Evolutionary conservation across 2,888 invertebrate species (phyloP).

Genomic region (Teleogryllus oceanicus): DNA sequence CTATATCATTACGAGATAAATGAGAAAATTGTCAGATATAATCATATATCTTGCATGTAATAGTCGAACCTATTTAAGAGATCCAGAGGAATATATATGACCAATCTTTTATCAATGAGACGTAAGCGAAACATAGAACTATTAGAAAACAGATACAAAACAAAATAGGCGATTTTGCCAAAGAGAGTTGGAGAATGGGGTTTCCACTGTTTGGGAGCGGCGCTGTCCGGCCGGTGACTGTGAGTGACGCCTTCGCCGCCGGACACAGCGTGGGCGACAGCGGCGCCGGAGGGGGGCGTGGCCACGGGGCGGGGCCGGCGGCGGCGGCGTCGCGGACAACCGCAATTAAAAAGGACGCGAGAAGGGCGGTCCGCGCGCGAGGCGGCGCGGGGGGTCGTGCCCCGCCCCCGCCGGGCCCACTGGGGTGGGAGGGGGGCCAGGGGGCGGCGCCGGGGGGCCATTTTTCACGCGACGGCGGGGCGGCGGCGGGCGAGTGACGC

Average conservation of each 20-base stretch:
- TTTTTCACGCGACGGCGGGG: not conserved
- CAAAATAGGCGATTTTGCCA: no score
- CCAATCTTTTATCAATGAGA: no score
- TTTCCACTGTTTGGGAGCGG: no score
- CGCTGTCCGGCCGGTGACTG: no score
- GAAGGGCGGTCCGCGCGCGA: not conserved
- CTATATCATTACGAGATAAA: no score
- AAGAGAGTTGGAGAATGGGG: no score
- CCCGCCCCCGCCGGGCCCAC: not conserved
- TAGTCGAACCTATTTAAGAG: no score
- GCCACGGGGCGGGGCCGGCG: not conserved
- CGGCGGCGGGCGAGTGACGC: not conserved
- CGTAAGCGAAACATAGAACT: no score
- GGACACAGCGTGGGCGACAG: not conserved
- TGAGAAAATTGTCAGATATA: no score
- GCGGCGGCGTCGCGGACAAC: not conserved
- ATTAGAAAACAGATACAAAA: no score
- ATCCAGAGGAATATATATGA: no score
- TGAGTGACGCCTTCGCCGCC: not conserved
- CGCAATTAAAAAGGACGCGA: slow-evolving; percentile 18
- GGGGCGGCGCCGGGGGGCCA: not conserved
- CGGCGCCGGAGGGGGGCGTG: not conserved
- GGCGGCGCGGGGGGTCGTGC: not conserved
- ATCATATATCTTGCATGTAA: no score
- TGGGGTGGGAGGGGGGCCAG: not conserved